These are phyloP conservation scores for Parnassius orleans DNA, from an alignment of 2,888 invertebrate species.

Conservation along the genomic window DNA sequence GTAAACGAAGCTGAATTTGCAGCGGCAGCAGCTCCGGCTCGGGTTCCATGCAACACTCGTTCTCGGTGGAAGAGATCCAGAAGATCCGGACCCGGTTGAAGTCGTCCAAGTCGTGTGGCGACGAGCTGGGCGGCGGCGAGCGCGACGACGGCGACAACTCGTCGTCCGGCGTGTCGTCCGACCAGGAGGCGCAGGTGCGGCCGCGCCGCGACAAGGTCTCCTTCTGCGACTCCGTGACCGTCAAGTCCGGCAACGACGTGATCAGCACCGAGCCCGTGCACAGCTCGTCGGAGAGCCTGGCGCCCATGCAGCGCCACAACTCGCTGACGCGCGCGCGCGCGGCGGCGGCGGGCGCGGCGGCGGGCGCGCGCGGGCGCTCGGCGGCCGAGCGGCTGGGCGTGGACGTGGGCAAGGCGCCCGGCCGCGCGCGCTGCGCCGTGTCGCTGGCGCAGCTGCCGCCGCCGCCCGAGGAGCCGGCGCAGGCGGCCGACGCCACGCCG, in stretches of 20 bases:
- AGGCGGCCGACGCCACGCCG: conserved; percentile 66
- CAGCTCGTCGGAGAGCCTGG: conserved; percentile 70
- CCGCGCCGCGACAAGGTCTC: conserved; percentile 67
- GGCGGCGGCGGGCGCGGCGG: conserved; percentile 60
- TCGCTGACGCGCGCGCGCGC: conserved; percentile 83
- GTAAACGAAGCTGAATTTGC: conserved; percentile 33
- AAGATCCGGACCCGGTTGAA: conserved; percentile 91
- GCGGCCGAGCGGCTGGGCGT: conserved; percentile 74
- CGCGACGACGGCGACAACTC: conserved; percentile 93
- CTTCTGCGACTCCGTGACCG: conserved; percentile 75
- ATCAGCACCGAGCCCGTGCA: conserved; percentile 79
- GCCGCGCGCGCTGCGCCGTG: conserved; percentile 89
- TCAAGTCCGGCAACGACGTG: conserved; percentile 75
- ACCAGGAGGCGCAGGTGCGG: conserved; percentile 83
- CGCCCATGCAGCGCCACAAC: conserved; percentile 81
- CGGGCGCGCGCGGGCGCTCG: conserved; percentile 43
- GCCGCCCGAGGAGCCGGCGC: conserved; percentile 77
- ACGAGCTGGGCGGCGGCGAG: conserved; percentile 84
- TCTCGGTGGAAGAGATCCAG: conserved; percentile 94
- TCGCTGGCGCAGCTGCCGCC: conserved; percentile 63
- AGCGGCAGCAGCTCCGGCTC: conserved; percentile 88
- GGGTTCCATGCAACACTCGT: conserved; percentile 90
- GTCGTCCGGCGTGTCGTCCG: conserved; percentile 93
- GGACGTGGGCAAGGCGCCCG: conserved; percentile 80
- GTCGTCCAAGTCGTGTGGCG: conserved; percentile 93